Conservation (phyloP, 2,113 vertebrate genomes). For the Scartelaos histophorus region DNA sequence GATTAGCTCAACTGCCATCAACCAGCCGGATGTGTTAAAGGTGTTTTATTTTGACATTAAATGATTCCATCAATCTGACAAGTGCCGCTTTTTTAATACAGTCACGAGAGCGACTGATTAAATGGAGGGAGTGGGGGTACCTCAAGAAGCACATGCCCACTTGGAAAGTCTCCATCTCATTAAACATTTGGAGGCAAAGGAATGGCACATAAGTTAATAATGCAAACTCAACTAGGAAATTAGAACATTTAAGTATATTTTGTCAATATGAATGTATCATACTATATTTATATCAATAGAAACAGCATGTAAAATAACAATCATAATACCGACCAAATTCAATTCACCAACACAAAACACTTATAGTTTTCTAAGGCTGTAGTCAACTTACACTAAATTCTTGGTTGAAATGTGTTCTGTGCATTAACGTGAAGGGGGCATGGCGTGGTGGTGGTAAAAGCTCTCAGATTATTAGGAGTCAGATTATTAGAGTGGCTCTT, state of each 20-base stretch:
- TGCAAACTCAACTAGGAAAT: not conserved
- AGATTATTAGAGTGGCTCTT: no score
- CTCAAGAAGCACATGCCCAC: conserved; percentile 27
- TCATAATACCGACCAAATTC: not conserved
- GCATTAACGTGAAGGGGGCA: no score
- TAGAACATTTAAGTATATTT: not conserved
- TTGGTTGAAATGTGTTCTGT: no score
- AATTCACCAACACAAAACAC: not conserved
- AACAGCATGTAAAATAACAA: not conserved
- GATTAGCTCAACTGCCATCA: conserved; percentile 45
- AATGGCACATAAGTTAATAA: not conserved
- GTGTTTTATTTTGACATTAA: conserved; percentile 56
- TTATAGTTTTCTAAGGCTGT: no score
- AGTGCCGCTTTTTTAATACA: conserved; percentile 32
- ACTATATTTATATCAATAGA: not conserved
- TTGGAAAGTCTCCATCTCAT: conserved; percentile 5
- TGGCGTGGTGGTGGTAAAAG: no score
- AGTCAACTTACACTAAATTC: no score
- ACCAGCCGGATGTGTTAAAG: conserved; percentile 47
- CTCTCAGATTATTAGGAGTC: no score
- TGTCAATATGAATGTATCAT: not conserved
- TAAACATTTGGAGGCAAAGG: not conserved
- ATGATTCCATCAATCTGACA: conserved; percentile 52
- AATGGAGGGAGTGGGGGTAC: not conserved
- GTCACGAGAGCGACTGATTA: conserved; percentile 34